Conservation (phyloP, 1,140 invertebrate species). For the Philotrypesis tridentata region DNA sequence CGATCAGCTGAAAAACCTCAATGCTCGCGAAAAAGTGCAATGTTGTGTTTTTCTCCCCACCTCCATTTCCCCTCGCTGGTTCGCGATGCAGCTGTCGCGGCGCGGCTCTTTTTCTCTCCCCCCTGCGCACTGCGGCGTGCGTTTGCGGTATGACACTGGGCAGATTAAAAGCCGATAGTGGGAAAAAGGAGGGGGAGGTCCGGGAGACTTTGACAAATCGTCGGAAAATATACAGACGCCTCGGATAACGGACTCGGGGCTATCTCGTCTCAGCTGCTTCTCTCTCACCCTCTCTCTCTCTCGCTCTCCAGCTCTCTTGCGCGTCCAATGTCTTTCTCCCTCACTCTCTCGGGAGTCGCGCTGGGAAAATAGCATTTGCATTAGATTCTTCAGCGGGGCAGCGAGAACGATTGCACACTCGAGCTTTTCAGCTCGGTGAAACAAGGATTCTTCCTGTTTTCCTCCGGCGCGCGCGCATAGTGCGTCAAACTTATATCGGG, state of each 20-base stretch:
- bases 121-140: no score
- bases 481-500: background rate
- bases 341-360: no score
- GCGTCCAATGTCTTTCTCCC: background rate
- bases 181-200: constrained; percentile 52
- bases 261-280: background rate
- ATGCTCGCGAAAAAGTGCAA: constrained; percentile 57
- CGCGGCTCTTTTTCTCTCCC: constrained; percentile 17
- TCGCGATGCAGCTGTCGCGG: background rate
- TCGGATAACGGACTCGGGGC: background rate
- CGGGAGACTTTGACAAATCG: constrained; percentile 67
- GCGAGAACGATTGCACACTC: background rate
- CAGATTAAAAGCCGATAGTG: constrained; percentile 66
- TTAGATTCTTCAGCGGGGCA: background rate
- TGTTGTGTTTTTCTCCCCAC: constrained; percentile 54
- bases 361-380: background rate
- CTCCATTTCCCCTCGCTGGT: background rate
- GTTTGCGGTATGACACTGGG: constrained; percentile 56
- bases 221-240: constrained; percentile 62
- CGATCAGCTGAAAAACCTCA: constrained; percentile 22
- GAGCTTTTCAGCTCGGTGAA: background rate
- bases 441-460: no score
- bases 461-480: background rate
- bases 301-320: no score
- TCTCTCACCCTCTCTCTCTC: background rate